Base-by-base conservation (phyloP, 2,797 vertebrate species). In the Nasua narica region DNA sequence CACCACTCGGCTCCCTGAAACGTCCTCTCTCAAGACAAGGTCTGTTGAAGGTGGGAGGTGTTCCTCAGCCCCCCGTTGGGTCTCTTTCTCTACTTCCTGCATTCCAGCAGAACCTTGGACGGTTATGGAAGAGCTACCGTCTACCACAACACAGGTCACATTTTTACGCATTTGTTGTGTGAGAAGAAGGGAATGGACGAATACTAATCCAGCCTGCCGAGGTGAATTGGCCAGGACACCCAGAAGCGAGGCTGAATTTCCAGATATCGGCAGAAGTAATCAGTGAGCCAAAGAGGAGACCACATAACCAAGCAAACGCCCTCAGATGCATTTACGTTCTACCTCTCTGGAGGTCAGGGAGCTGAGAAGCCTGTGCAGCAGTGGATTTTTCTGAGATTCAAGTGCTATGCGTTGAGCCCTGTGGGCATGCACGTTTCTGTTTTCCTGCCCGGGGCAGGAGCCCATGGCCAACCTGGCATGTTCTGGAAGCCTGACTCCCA, bases 31-130 rank as follows among this genome's bases (percentile, higher is more conserved):
- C 1, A 4, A 32, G 5, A 14, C 25, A 4, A 1, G 1, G 16
- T 85, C n/a, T 58, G 27, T 19, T 6, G 15, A 40, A 40, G 48
- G 25, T 3, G 13, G 9, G 50, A 23, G 13, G 4, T 5, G 0
- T 60, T 56, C 8, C 32, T 85, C 19, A 21, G 7, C 1, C 1
- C 10, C 12, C 12, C 5, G 0, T n/a, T 5, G 0, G 2, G 6
- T 1, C 1, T 60, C 8, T 25, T 14, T 1, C 1, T 25, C 7
- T 15, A 23, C 2, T 60, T 81, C 15, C n/a, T 27, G 29, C 16
- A 2, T 23, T 11, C 0, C 18, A 21, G 13, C 2, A 10, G 69
- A 23, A 46, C 23, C 10, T 35, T 29, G 35, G 56, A 7, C 11
- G 8, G 25, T 4, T 35, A 27, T 0, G 9, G 1, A 7, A 12